Percentiles rank a stretch among this genome's conserved stretches.
Conservation (phyloP, 2,113 vertebrate genomes). For the Brevimyrus niger region DNA sequence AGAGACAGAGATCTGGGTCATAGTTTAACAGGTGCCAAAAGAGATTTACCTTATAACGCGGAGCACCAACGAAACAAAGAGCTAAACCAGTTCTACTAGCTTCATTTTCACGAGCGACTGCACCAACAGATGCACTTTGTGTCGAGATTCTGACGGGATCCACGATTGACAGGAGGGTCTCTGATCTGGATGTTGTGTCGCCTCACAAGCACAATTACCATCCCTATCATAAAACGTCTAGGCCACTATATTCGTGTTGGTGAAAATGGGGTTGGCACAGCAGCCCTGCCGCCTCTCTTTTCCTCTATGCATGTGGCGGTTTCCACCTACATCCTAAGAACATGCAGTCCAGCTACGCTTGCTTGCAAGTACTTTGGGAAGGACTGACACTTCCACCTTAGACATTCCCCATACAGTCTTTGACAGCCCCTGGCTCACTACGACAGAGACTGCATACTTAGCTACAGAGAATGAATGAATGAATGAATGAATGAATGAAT, state of each 20-base stretch:
- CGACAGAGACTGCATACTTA: background rate
- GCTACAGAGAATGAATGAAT: background rate
- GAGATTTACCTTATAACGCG: background rate
- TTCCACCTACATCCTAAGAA: background rate
- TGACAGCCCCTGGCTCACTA: background rate
- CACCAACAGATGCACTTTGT: background rate
- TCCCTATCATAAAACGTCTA: background rate
- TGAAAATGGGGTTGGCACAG: background rate
- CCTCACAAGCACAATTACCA: background rate
- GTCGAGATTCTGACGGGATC: background rate
- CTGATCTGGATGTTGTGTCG: background rate
- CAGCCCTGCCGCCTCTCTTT: background rate
- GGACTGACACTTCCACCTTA: background rate
- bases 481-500: background rate
- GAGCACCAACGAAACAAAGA: background rate
- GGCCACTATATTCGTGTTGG: background rate
- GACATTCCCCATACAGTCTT: background rate
- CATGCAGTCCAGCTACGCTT: background rate
- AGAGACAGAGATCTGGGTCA: background rate
- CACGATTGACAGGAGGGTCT: background rate
- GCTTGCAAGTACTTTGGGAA: background rate
- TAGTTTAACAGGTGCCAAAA: slow-evolving; percentile 5
- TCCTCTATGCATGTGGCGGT: background rate
- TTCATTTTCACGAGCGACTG: background rate
- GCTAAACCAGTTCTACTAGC: background rate